Base-by-base conservation (phyloP, 2,888 invertebrate species). In the Eristalis intricaria region DNA sequence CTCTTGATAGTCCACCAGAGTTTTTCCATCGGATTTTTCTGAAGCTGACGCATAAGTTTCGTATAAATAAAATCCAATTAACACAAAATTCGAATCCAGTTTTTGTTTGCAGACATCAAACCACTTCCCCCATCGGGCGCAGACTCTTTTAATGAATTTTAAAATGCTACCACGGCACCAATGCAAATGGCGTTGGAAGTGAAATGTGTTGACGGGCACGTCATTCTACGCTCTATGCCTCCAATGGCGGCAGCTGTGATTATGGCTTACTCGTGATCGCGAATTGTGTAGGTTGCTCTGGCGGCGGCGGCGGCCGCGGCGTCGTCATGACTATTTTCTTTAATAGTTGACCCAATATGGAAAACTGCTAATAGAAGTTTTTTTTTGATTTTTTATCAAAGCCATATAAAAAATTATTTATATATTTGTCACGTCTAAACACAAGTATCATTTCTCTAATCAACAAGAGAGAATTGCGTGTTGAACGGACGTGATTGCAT, bases 301-400 rank as follows among this genome's bases (percentile, higher is more conserved):
- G 38, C 19, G 19, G 8, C 50, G 50, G 8, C 19, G 50, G 19
- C 19, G 43, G 50, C 50, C 19, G 50, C 50, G 50, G 19, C 50
- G 50, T n/a, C 73, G 81, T 73, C 84, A 73, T 77, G 71, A 81
- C 81, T 69, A 77, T 77, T 77, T 69, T 85, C 74, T 81, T 64
- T 56, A 15, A 58, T 38, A 80, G 43, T 75, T 80, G 75, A 29
- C 60, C 66, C 38, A 68, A 71, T 64, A 65, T 70, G 69, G 43
- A 69, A 69, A 64, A 75, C 29, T 32, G 40, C 66, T 75, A 35
- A n/a, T 43, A n/a, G 50, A 19, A 19, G 7, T 19, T 50, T 8
- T 43, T 58, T 2, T 56, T 35, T 50, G 22, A 29, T 65, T 65
- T 75, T 65, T 75, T 29, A 29, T 75, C 64, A 40, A 75, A 75